These are phyloP conservation scores for Drosophila simulans DNA, from an alignment of 1,140 invertebrate species.

Conservation along the genomic window DNA sequence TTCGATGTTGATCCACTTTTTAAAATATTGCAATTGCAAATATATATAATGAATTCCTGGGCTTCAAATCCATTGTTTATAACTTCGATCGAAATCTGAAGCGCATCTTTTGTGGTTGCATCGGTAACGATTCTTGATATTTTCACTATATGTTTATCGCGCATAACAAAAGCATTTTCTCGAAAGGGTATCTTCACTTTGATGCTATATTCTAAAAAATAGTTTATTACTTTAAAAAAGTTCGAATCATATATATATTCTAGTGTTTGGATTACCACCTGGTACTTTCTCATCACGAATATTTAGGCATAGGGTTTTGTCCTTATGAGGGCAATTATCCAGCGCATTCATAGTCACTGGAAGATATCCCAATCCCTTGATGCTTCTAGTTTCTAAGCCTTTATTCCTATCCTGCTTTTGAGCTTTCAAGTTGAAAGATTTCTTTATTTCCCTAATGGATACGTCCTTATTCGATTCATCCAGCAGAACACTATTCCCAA, in stretches of 20 bases:
- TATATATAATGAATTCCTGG: constrained; percentile 43
- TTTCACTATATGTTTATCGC: constrained; percentile 36
- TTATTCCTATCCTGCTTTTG: not conserved
- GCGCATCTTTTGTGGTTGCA: constrained; percentile 65
- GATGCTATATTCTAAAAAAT: constrained; percentile 40
- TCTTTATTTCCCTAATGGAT: not conserved
- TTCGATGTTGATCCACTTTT: constrained; percentile 9
- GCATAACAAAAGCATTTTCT: constrained; percentile 35
- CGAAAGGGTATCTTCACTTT: constrained; percentile 65
- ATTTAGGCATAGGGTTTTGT: constrained; percentile 44
- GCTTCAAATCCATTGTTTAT: constrained; percentile 61
- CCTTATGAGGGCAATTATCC: constrained; percentile 31
- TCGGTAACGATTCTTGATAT: constrained; percentile 63
- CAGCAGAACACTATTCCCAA: constrained; percentile 17
- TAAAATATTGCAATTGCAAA: constrained; percentile 48
- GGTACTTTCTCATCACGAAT: constrained; percentile 41
- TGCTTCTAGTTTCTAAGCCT: not conserved
- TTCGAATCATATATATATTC: not conserved
- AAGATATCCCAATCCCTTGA: constrained; percentile 21
- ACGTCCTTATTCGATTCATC: constrained; percentile 3
- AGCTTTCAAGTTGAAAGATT: not conserved
- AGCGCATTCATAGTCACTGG: constrained; percentile 14
- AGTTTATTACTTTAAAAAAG: not conserved
- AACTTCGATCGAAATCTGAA: constrained; percentile 60
- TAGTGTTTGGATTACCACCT: constrained; percentile 16